Conservation (phyloP, 2,113 vertebrate species). For the Colius striatus region DNA sequence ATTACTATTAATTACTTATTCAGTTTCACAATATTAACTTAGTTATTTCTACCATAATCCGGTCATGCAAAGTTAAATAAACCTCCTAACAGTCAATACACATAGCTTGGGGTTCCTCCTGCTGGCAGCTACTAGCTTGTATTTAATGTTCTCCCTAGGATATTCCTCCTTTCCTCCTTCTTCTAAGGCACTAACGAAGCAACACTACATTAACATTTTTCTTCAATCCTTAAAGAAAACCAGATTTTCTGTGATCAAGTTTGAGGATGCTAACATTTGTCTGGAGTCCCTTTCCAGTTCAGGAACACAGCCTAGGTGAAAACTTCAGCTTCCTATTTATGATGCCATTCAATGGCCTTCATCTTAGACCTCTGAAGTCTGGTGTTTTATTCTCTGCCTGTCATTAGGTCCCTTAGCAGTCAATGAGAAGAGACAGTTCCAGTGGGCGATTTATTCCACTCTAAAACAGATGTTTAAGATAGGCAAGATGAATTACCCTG, state of each 20-base stretch:
- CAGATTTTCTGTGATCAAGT: neutral
- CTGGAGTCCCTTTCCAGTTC: neutral
- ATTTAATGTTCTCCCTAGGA: neutral
- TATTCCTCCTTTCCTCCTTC: neutral
- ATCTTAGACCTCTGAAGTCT: neutral
- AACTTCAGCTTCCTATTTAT: neutral
- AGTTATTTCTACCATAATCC: neutral
- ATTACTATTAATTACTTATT: neutral
- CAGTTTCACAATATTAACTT: neutral
- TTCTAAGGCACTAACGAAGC: neutral
- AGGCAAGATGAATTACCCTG: conserved; percentile 2
- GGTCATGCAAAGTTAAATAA: neutral
- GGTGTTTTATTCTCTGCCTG: neutral
- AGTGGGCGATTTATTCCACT: conserved; percentile 1
- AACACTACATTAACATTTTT: neutral
- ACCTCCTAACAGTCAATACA: neutral
- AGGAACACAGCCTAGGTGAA: neutral
- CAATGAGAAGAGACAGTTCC: neutral
- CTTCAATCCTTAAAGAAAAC: neutral
- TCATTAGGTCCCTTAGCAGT: neutral
- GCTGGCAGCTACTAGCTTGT: neutral
- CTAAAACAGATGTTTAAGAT: conserved; percentile 14
- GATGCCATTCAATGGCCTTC: neutral
- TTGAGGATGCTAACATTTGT: neutral
- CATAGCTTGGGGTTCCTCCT: neutral